Percentiles rank a stretch among this genome's conserved stretches.
Conservation (phyloP, 2,888 invertebrate genomes). For the Drosophila acutilabella region DNA sequence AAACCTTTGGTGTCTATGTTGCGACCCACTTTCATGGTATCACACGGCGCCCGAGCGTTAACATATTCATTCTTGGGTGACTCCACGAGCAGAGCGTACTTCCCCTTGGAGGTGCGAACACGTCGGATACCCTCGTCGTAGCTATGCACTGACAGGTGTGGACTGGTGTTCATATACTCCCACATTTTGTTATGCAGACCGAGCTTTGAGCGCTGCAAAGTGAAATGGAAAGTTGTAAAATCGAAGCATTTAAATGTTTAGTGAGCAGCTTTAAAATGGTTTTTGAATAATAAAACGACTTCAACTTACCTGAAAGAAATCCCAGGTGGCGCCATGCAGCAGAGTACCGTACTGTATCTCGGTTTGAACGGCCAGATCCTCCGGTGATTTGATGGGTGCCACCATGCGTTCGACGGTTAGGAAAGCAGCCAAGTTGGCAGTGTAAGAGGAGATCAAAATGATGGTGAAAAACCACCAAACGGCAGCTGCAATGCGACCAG, state of each 20-base stretch:
- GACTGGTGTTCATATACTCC: constrained; percentile 96
- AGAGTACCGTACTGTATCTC: constrained; percentile 96
- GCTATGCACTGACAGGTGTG: constrained; percentile 92
- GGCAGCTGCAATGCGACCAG: constrained; percentile 95
- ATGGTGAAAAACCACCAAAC: constrained; percentile 99
- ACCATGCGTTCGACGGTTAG: constrained; percentile 98
- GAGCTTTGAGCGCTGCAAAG: constrained; percentile 91
- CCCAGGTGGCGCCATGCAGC: constrained; percentile 92
- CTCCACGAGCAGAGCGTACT: constrained; percentile 91
- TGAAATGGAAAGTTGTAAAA: no score
- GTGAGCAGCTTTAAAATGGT: no score
- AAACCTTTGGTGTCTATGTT: constrained; percentile 95
- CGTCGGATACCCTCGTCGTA: constrained; percentile 93
- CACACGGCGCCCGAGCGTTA: constrained; percentile 95
- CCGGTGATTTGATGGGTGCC: constrained; percentile 95
- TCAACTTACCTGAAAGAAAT: constrained; percentile 89
- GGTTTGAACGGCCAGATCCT: constrained; percentile 95
- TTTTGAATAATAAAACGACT: not conserved
- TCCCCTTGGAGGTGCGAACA: constrained; percentile 92
- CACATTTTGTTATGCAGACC: constrained; percentile 96
- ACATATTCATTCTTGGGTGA: constrained; percentile 90
- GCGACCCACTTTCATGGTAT: constrained; percentile 96
- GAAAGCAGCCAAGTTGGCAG: constrained; percentile 99
- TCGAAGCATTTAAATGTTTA: no score
- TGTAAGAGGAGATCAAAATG: constrained; percentile 98